phyloP scores from a whole-genome alignment of 2,888 invertebrate species.

The Dastarcus helophoroides region DNA sequence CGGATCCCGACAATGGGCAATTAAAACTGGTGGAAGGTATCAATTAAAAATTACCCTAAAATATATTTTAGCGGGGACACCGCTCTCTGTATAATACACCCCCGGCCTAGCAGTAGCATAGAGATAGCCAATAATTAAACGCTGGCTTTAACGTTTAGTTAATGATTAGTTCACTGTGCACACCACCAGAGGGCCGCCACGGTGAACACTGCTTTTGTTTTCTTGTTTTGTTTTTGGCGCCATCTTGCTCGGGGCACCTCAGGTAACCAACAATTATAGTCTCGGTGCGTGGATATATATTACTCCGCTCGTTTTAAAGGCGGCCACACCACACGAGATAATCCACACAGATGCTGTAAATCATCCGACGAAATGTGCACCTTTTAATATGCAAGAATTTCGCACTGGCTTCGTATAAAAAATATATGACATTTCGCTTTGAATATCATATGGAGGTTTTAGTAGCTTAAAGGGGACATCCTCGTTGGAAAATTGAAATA shows the following conservation, averaged over 20 bases:
- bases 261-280: conserved; percentile 34
- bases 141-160: conserved; percentile 27
- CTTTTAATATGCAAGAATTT: conserved; percentile 16
- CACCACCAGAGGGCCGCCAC: conserved; percentile 25
- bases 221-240: conserved; percentile 35
- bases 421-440: too few relatives aligned
- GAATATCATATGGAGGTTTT: too few relatives aligned
- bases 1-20: conserved; percentile 10
- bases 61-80: conserved; percentile 23
- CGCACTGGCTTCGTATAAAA: conserved; percentile 13
- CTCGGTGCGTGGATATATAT: conserved; percentile 34
- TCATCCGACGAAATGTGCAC: neutral
- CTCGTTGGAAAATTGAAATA: too few relatives aligned
- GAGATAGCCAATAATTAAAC: conserved; percentile 31
- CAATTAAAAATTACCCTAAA: conserved; percentile 36
- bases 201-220: conserved; percentile 17
- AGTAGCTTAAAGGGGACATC: too few relatives aligned
- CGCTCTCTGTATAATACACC: conserved; percentile 19
- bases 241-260: conserved; percentile 32
- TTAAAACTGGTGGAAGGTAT: conserved; percentile 21
- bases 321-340: too few relatives aligned
- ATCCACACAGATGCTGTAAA: too few relatives aligned
- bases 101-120: conserved; percentile 28
- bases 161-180: conserved; percentile 33
- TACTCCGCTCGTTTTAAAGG: too few relatives aligned